phyloP scores from a whole-genome alignment of 1,140 invertebrate species.

The Latrodectus geometricus region DNA sequence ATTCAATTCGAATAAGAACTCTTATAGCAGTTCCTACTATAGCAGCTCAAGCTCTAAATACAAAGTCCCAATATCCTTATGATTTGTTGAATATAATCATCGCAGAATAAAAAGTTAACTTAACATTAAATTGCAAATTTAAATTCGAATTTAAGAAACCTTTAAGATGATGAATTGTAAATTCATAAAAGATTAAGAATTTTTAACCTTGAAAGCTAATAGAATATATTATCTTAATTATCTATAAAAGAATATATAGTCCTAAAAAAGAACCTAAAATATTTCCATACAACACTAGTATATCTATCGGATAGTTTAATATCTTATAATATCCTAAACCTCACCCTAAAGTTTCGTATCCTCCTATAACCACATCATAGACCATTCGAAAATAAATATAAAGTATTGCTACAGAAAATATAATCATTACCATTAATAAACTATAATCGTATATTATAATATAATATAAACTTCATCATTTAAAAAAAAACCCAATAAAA shows the following conservation, averaged over 20 bases:
- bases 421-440: background rate
- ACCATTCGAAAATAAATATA: conserved; percentile 25
- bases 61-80: conserved; percentile 82
- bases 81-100: conserved; percentile 78
- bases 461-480: background rate
- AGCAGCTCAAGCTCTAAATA: conserved; percentile 79
- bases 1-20: conserved; percentile 77
- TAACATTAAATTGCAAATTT: too few relatives aligned
- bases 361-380: background rate
- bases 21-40: conserved; percentile 76
- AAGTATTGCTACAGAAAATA: background rate
- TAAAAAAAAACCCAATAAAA: conserved; percentile 10
- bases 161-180: conserved; percentile 31
- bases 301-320: too few relatives aligned
- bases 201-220: too few relatives aligned
- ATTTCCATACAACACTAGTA: too few relatives aligned
- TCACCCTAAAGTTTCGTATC: too few relatives aligned
- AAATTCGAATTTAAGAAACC: too few relatives aligned
- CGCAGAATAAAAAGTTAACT: too few relatives aligned
- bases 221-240: too few relatives aligned
- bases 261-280: too few relatives aligned
- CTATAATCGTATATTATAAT: conserved; percentile 4
- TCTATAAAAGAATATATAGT: too few relatives aligned
- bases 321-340: too few relatives aligned
- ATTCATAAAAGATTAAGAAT: too few relatives aligned